Base-by-base conservation (phyloP, 64 coral and sea anemone species). In the Montipora capricornis region DNA sequence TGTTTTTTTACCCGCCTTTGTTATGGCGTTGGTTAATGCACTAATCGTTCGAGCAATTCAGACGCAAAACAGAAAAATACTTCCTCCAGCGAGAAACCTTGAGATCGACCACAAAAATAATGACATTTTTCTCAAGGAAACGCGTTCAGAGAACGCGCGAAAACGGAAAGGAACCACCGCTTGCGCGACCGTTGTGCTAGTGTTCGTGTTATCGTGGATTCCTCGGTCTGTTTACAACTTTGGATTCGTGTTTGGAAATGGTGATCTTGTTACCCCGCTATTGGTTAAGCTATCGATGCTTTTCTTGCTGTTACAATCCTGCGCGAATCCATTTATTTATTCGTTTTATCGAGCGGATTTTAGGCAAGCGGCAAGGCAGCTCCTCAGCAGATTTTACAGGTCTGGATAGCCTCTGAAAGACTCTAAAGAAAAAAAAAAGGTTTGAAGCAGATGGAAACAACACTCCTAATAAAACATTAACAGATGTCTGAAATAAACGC, bases 301-400 rank as follows among this genome's bases (percentile, higher is more conserved):
- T 47, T 95, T 95, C 77, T 50, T 95, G 49, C 85, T 95, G 24
- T 58, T 95, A 60, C 94, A 95, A 68, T 95, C 94, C 19, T 79
- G 89, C 48, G 70, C 89, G 2, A 95, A 95, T 47, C 90, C 94
- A 19, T 2, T 95, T 9, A 80, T 95, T 22, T 95, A 95, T 75
- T 95, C 94, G 7, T 95, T 95, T 60, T 95, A 91, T 45, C 74
- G 94, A 49, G 58, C 94, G 29, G 94, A 95, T 67, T 92, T 95
- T 68, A 79, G 94, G 10, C 76, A 92, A 5, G 83, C 94, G 29
- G 29, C 29, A 37, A 37, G 29, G 29, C 29, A 37, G 29, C 29
- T 37, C 29, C 29, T 37, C 29, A 37, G 29, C 29, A 37, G 29
- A 37, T 37, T 37, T 37, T 37, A 37, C 29, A 37, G 29, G 29